Evolutionary conservation across 2,797 vertebrate species (phyloP).

Genomic region (Cyprinodon diabolis): DNA sequence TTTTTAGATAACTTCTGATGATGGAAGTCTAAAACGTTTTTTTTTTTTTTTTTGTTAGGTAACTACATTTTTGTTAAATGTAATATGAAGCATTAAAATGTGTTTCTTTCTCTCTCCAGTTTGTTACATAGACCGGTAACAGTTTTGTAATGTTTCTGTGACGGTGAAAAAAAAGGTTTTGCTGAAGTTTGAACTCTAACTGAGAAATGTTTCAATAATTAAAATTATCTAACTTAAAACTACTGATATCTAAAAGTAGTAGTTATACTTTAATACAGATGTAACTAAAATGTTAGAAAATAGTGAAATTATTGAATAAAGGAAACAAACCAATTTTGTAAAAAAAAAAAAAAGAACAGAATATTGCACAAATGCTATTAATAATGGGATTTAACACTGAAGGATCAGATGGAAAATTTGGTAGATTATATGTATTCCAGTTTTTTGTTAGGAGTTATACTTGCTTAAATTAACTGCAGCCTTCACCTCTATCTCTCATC

Average conservation of each 20-base stretch:
- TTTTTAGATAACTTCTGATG: background rate
- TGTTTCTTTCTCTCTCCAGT: slow-evolving; percentile 1
- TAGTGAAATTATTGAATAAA: background rate
- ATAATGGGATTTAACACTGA: background rate
- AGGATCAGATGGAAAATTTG: background rate
- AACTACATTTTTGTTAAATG: background rate
- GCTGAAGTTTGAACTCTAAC: background rate
- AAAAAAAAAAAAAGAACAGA: too few species aligned
- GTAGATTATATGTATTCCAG: background rate
- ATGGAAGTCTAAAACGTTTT: background rate
- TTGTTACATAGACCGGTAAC: background rate
- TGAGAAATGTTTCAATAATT: background rate
- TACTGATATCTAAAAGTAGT: background rate
- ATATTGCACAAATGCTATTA: background rate
- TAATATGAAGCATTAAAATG: background rate
- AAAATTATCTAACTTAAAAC: background rate
- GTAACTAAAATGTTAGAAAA: background rate
- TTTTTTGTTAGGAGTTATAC: background rate
- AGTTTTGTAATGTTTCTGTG: slow-evolving; percentile 3
- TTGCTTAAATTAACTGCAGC: background rate
- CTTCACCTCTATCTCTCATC: background rate
- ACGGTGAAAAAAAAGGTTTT: background rate
- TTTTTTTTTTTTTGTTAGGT: background rate
- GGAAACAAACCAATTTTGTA: background rate
- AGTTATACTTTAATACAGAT: background rate